Percentiles rank a stretch among this genome's conserved stretches.
These are phyloP conservation scores for Sogatella furcifera DNA, from an alignment of 1,140 invertebrate genomes.

Conservation along the genomic window DNA sequence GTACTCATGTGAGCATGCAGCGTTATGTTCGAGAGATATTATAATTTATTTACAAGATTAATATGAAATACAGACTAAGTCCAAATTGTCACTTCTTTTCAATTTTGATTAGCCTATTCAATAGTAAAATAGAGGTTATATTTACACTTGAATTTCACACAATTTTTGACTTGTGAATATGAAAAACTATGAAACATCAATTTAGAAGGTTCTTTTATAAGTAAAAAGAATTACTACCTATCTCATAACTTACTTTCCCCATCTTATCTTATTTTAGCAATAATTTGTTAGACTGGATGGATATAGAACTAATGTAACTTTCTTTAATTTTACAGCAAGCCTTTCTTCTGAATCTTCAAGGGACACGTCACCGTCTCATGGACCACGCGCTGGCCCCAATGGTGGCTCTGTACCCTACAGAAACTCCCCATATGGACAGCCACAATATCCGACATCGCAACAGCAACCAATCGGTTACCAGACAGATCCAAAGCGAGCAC, in stretches of 20 bases:
- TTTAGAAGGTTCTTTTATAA: too few species aligned
- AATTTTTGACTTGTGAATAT: too few species aligned
- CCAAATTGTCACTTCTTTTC: too few species aligned
- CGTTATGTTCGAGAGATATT: too few species aligned
- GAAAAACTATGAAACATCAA: too few species aligned
- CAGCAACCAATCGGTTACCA: background rate
- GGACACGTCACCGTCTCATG: constrained; percentile 21
- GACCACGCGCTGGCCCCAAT: background rate
- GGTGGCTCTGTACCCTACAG: background rate
- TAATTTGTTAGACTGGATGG: background rate
- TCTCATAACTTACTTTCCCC: background rate
- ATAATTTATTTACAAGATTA: too few species aligned
- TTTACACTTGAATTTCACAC: too few species aligned
- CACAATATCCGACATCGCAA: background rate
- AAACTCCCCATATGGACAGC: constrained; percentile 1
- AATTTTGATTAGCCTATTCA: too few species aligned
- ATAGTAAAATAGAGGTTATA: too few species aligned
- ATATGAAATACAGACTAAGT: too few species aligned
- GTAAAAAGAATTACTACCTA: too few species aligned
- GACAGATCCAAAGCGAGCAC: background rate
- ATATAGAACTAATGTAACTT: background rate
- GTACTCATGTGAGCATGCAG: too few species aligned
- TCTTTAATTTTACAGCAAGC: constrained; percentile 19
- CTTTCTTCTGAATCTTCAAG: constrained; percentile 26
- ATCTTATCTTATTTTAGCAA: background rate